Percentiles rank a stretch among this genome's conserved stretches.
These are phyloP conservation scores for Alethe diademata DNA, from an alignment of 2,113 vertebrate species.

Conservation along the genomic window DNA sequence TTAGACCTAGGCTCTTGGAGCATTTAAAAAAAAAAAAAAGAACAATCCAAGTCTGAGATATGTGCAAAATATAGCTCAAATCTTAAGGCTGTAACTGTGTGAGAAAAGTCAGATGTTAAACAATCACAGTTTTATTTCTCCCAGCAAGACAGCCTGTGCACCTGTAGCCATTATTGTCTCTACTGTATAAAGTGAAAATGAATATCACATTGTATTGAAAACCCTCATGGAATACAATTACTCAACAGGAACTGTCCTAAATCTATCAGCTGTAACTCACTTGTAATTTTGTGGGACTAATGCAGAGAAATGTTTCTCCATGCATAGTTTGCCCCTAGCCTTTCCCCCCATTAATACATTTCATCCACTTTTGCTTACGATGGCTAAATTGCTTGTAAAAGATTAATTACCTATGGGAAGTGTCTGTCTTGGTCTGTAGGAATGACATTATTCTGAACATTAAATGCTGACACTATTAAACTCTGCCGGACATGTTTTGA, in stretches of 20 bases:
- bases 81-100: conserved; percentile 55
- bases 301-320: conserved; percentile 41
- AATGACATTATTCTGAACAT: conserved; percentile 33
- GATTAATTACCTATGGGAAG: conserved; percentile 59
- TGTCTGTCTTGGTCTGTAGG: conserved; percentile 33
- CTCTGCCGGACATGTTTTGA: conserved; percentile 24
- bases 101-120: conserved; percentile 71
- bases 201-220: conserved; percentile 72
- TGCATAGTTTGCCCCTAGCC: conserved; percentile 14
- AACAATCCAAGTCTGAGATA: conserved; percentile 1
- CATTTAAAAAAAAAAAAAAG: background rate
- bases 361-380: conserved; percentile 52
- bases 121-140: conserved; percentile 65
- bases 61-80: conserved; percentile 56
- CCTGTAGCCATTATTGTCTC: conserved; percentile 68
- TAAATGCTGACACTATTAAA: conserved; percentile 53
- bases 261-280: conserved; percentile 65
- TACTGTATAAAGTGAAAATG: conserved; percentile 73
- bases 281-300: conserved; percentile 43
- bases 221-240: conserved; percentile 68
- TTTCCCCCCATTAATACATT: conserved; percentile 53
- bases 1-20: conserved; percentile 19
- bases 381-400: conserved; percentile 50
- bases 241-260: conserved; percentile 68
- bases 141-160: conserved; percentile 59